These are phyloP conservation scores for Dolichotis patagonum DNA, from an alignment of 2,113 vertebrate genomes.

Conservation along the genomic window DNA sequence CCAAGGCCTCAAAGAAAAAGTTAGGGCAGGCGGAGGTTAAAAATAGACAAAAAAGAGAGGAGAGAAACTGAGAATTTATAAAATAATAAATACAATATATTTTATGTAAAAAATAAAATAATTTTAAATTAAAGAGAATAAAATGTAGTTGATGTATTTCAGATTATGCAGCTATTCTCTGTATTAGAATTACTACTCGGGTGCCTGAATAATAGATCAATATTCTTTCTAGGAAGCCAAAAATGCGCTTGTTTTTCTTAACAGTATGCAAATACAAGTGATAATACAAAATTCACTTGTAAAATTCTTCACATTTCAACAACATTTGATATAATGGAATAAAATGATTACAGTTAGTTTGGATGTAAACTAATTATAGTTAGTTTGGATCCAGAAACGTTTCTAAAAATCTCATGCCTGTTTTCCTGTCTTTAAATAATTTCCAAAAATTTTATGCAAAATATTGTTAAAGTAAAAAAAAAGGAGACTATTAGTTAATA, in stretches of 20 bases:
- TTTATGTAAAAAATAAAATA: not conserved
- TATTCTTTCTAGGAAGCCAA: not conserved
- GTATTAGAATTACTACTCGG: not conserved
- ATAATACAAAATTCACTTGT: not conserved
- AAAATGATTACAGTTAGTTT: conserved; percentile 10
- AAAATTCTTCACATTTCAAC: conserved; percentile 3
- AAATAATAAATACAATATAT: not conserved
- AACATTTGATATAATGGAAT: not conserved
- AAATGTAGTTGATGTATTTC: not conserved
- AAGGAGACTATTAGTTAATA: not conserved
- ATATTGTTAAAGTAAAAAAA: not conserved
- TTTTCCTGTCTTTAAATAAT: not conserved
- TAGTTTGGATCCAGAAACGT: not conserved
- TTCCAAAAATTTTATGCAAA: not conserved
- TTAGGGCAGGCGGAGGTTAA: not conserved
- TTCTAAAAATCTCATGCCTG: not conserved
- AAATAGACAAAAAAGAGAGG: not conserved
- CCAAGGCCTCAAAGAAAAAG: not conserved
- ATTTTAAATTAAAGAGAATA: not conserved
- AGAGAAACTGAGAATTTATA: not conserved
- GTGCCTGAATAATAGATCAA: not conserved
- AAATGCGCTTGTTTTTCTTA: not conserved
- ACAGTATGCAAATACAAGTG: not conserved
- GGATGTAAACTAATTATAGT: not conserved
- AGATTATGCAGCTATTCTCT: not conserved